Conservation (phyloP, 2,113 vertebrate genomes). For the Genyomyrus donnyi region DNA sequence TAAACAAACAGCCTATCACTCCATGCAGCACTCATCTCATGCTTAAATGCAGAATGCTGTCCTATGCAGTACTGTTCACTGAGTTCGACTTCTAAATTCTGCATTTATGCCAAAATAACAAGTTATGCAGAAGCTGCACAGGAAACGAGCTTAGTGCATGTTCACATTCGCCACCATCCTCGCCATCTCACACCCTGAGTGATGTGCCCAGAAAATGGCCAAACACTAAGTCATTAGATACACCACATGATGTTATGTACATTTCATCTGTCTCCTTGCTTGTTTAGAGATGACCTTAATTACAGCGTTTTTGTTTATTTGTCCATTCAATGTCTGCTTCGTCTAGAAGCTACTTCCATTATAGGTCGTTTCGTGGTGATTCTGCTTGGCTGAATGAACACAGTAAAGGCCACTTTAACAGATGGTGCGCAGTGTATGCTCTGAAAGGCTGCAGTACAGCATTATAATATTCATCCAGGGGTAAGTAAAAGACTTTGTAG, state of each 20-base stretch:
- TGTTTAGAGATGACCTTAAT: not conserved
- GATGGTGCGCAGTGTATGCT: slow-evolving; percentile 39
- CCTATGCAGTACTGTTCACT: not conserved
- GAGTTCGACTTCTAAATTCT: not conserved
- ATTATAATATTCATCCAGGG: slow-evolving; percentile 25
- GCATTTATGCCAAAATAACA: not conserved
- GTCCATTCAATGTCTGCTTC: not conserved
- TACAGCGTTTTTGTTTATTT: not conserved
- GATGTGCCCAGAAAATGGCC: not conserved
- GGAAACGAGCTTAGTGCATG: not conserved
- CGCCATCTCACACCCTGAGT: not conserved
- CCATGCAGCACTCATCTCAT: not conserved
- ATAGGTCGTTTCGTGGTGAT: slow-evolving; percentile 20
- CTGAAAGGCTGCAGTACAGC: slow-evolving; percentile 35
- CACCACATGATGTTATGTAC: not conserved
- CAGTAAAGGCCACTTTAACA: slow-evolving; percentile 24
- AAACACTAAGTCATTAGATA: not conserved
- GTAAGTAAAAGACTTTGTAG: slow-evolving; percentile 7
- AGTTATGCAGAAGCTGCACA: not conserved
- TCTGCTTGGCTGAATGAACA: slow-evolving; percentile 23
- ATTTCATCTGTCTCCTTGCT: not conserved
- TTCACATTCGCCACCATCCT: not conserved
- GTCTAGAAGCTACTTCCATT: slow-evolving; percentile 1
- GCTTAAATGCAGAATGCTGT: not conserved
- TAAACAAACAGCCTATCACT: not conserved